phyloP scores from a whole-genome alignment of 2,888 invertebrate species.

The Machimus rusticus region DNA sequence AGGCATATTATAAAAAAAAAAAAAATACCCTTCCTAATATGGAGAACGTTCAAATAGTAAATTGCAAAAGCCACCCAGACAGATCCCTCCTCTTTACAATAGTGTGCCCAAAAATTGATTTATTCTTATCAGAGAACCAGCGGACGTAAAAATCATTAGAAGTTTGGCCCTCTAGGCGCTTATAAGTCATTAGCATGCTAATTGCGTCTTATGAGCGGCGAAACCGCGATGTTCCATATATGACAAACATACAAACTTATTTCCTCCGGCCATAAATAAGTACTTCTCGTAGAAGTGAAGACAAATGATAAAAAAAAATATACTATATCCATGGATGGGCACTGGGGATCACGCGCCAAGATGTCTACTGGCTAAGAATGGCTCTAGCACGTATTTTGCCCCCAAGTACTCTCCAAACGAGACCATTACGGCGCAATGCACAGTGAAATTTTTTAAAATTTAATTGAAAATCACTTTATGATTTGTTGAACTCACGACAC shows the following conservation, averaged over 20 bases:
- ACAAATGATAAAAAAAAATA: background rate
- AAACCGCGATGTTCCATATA: constrained; percentile 6
- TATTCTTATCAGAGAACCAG: background rate
- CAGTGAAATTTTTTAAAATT: constrained; percentile 7
- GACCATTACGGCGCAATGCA: constrained; percentile 3
- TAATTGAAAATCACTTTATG: constrained; percentile 32
- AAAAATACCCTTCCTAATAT: background rate
- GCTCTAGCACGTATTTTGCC: constrained; percentile 8
- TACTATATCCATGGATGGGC: background rate
- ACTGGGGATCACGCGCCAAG: background rate
- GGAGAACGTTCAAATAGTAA: background rate
- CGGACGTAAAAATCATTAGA: background rate
- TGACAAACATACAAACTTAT: constrained; percentile 21
- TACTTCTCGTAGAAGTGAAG: background rate
- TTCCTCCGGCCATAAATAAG: constrained; percentile 22
- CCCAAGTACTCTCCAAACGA: background rate
- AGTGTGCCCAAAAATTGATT: background rate
- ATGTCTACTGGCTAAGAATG: constrained; percentile 26
- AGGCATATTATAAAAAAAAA: background rate
- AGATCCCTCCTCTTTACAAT: background rate
- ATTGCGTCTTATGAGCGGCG: background rate
- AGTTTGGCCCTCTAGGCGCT: background rate
- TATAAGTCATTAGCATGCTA: constrained; percentile 24
- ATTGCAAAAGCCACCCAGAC: background rate
- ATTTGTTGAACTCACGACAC: constrained; percentile 32